Percentiles rank a stretch among this genome's conserved stretches.
phyloP scores from a whole-genome alignment of 2,888 invertebrate species.

The Dorcus parallelipipedus region DNA sequence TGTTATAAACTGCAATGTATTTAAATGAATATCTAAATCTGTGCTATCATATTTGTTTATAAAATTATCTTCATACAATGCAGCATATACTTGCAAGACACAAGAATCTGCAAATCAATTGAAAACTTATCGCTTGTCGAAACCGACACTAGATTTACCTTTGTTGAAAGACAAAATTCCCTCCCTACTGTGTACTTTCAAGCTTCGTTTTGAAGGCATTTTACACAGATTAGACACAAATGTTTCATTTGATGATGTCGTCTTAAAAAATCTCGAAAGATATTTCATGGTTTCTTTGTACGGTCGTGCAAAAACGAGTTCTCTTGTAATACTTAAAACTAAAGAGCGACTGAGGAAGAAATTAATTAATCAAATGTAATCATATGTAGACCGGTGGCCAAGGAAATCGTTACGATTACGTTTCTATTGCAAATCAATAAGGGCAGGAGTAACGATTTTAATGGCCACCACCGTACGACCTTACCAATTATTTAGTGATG shows the following conservation, averaged over 20 bases:
- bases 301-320: slow-evolving; percentile 21
- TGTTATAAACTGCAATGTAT: slow-evolving; percentile 32
- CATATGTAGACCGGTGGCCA: not conserved
- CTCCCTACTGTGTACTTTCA: slow-evolving; percentile 22
- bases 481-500: slow-evolving; percentile 1
- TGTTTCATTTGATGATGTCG: slow-evolving; percentile 19
- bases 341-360: slow-evolving; percentile 4
- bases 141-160: slow-evolving; percentile 23
- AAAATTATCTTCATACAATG: slow-evolving; percentile 29
- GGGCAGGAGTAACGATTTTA: too few relatives aligned
- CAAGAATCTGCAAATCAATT: slow-evolving; percentile 33
- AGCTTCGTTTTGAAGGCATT: slow-evolving; percentile 10
- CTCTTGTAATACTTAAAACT: slow-evolving; percentile 11
- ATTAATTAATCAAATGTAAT: not conserved
- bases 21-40: slow-evolving; percentile 23
- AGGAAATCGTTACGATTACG: too few relatives aligned
- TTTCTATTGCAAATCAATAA: too few relatives aligned
- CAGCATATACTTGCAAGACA: slow-evolving; percentile 33
- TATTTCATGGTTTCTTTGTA: slow-evolving; percentile 11
- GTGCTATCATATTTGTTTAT: slow-evolving; percentile 18
- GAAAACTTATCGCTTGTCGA: not conserved
- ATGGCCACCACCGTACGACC: too few relatives aligned
- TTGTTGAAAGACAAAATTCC: slow-evolving; percentile 30
- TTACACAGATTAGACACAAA: slow-evolving; percentile 32
- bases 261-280: slow-evolving; percentile 18